Evolutionary conservation across 2,888 invertebrate genomes (phyloP).

Genomic region (Melipona beecheii): DNA sequence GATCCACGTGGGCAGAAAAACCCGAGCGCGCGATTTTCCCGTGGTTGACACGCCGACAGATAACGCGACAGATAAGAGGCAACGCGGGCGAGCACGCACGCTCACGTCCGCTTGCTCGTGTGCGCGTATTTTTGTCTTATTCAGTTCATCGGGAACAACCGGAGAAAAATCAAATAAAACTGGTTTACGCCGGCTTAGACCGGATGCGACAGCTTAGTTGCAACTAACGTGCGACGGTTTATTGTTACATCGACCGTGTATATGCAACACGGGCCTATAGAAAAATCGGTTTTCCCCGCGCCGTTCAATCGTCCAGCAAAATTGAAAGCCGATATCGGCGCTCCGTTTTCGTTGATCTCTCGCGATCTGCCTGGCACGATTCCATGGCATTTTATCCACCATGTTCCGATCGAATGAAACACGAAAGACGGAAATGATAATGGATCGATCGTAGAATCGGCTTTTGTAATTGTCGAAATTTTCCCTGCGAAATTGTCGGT

Average conservation of each 20-base stretch:
- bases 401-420: not conserved
- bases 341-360: constrained; percentile 2
- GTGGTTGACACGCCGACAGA: constrained; percentile 25
- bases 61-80: constrained; percentile 47
- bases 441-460: not conserved
- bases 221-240: constrained; percentile 23
- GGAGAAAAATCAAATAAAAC: constrained; percentile 63
- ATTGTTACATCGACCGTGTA: constrained; percentile 32
- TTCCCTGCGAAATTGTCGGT: not conserved
- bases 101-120: not conserved
- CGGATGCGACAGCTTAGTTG: constrained; percentile 40
- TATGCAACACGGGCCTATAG: not conserved
- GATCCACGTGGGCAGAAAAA: constrained; percentile 15
- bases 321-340: not conserved
- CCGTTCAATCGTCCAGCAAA: not conserved
- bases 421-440: not conserved
- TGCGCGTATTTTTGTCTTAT: constrained; percentile 43
- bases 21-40: constrained; percentile 22
- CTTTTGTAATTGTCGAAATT: not conserved
- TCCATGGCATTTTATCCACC: not conserved
- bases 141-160: constrained; percentile 55
- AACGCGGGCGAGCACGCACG: not conserved
- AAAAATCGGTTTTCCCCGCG: constrained; percentile 17
- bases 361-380: not conserved
- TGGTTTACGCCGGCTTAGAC: constrained; percentile 60